A percentile compares a stretch with the other conserved stretches of the same genome.
phyloP scores from a whole-genome alignment of 2,113 vertebrate genomes.

The Mustelus asterias region DNA sequence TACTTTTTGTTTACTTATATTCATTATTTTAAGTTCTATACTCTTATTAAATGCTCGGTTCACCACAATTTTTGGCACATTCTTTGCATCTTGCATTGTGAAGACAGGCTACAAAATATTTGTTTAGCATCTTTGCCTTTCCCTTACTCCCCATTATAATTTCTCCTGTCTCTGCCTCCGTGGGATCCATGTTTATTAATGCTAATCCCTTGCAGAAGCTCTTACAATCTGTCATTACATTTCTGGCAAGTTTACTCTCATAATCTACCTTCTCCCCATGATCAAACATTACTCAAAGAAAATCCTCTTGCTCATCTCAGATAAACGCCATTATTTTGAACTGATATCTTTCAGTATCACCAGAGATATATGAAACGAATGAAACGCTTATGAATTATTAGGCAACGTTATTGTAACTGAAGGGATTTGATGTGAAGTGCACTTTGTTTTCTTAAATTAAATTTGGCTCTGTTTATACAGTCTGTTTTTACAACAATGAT shows the following conservation, averaged over 20 bases:
- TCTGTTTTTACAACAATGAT: background rate
- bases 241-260: background rate
- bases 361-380: background rate
- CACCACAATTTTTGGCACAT: too few species aligned
- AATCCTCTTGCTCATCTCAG: background rate
- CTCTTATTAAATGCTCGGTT: too few species aligned
- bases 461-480: background rate
- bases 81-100: too few species aligned
- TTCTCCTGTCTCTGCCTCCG: too few species aligned
- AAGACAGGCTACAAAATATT: too few species aligned
- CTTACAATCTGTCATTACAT: background rate
- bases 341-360: background rate
- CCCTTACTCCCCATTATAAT: too few species aligned
- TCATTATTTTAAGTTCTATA: too few species aligned
- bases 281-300: background rate
- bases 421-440: background rate
- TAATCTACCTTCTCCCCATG: background rate
- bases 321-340: background rate
- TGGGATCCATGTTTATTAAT: too few species aligned
- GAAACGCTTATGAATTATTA: background rate
- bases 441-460: background rate
- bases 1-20: too few species aligned
- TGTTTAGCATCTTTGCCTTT: too few species aligned
- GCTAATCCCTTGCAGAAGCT: background rate
- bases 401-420: background rate